Conservation (phyloP, 2,113 vertebrate genomes). For the Trogon surrucura region DNA sequence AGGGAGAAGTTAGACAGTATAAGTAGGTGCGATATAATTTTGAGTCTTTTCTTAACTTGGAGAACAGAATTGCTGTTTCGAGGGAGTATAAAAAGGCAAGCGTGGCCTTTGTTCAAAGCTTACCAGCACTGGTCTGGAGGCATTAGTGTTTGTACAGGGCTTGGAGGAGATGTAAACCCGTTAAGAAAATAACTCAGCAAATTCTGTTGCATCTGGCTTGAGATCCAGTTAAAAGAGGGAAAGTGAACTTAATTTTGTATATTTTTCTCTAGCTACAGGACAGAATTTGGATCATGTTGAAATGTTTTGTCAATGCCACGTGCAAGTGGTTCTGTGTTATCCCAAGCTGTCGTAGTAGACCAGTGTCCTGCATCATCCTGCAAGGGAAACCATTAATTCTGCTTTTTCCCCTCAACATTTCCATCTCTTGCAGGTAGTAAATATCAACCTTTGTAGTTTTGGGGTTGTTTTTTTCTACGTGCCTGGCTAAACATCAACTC, state of each 20-base stretch:
- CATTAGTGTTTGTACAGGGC: neutral
- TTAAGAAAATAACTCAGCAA: neutral
- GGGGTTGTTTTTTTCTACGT: neutral
- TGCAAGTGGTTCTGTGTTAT: neutral
- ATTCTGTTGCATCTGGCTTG: neutral
- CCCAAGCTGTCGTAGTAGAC: neutral
- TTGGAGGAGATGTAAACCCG: neutral
- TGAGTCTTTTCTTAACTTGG: neutral
- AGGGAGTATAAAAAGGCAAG: neutral
- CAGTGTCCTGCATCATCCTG: neutral
- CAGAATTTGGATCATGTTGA: neutral
- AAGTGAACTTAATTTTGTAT: neutral
- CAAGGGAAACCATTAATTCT: fast-evolving
- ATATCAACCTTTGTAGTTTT: neutral
- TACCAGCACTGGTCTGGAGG: neutral
- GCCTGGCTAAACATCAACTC: neutral
- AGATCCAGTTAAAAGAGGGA: neutral
- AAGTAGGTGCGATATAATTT: neutral
- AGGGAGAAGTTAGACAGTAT: neutral
- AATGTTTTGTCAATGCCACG: neutral
- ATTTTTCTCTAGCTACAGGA: neutral
- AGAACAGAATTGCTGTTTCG: neutral
- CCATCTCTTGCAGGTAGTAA: neutral
- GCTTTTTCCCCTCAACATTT: neutral
- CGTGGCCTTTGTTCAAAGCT: neutral